Conservation (phyloP, 1,140 invertebrate genomes). For the Wiebesia pumilae region DNA sequence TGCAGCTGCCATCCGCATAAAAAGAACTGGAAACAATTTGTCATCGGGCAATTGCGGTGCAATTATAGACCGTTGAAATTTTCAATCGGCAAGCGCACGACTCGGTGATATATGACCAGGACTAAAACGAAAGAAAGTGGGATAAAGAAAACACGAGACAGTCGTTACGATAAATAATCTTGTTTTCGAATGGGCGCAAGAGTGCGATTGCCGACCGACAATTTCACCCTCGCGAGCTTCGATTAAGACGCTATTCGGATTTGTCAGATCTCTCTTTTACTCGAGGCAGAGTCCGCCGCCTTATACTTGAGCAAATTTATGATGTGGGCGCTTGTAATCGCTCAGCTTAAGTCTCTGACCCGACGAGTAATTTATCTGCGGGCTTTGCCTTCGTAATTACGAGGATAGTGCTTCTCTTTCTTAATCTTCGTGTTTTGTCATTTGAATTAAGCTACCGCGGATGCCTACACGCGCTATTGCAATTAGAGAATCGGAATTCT, state of each 20-base stretch:
- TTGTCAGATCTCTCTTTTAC: slow-evolving; percentile 36
- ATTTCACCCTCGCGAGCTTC: neutral
- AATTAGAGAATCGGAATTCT: slow-evolving; percentile 24
- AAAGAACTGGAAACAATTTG: neutral
- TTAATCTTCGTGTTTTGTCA: slow-evolving; percentile 27
- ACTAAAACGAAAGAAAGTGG: too few species aligned
- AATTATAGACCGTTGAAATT: neutral
- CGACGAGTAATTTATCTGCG: slow-evolving; percentile 58
- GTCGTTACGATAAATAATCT: neutral
- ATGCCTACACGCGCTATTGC: slow-evolving; percentile 19
- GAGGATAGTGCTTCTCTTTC: slow-evolving; percentile 56
- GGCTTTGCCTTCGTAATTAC: slow-evolving; percentile 59
- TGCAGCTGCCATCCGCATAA: neutral
- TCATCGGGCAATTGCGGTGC: neutral
- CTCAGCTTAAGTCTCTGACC: slow-evolving; percentile 44
- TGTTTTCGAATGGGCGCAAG: neutral
- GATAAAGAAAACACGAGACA: neutral
- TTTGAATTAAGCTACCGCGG: slow-evolving; percentile 2
- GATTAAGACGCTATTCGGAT: slow-evolving; percentile 37
- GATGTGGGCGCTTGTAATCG: slow-evolving; percentile 54
- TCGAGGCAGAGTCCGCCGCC: neutral
- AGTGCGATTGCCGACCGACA: neutral
- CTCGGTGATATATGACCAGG: neutral
- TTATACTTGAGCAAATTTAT: slow-evolving; percentile 60
- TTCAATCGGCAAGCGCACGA: neutral